Base-by-base conservation (phyloP, 2,888 invertebrate genomes). In the Pheosia gnoma region DNA sequence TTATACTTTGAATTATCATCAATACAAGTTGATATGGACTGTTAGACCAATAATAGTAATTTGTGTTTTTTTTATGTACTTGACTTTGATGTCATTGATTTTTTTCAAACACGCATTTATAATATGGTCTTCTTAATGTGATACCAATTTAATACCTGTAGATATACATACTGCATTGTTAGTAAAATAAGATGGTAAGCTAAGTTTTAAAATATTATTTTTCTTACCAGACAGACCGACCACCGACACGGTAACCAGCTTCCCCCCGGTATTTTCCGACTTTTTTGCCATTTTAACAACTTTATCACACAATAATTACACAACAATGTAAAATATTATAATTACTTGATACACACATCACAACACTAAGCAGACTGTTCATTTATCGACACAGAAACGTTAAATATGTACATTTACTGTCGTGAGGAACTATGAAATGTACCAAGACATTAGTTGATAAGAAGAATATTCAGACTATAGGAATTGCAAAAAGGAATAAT, bases 231-330 rank as follows among this genome's bases (percentile, higher is more conserved):
- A 98, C 73, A 99, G 94, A 67, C 99, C 99, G 74, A 99, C 98
- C 77, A 99, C 97, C 77, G 98, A 96, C 69, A 99, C 96, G 80
- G 97, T 97, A 78, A 97, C 95, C 85, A 95, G 94, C 85, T 96
- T 95, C 64, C 96, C 95, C 75, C 96, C 95, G 66, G 83, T 82
- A 82, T 88, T 88, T 70, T 97, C 97, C 72, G 95, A 95, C 90
- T 96, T 97, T 82, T 96, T 95, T 71, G 97, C 96, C 97, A 97
- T 97, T 82, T 78, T 87, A 7, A 64, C 10, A 10, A 62, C 65
- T 67, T 76, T 75, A 81, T 83, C 84, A 86, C 84, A 86, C 79
- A 74, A 80, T 78, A 68, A 67, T 75, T 69, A 74, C 79, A 81
- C 81, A 83, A 80, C 69, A 78, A 76, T 75, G 74, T 74, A 77